Base-by-base conservation (phyloP, 2,888 invertebrate genomes). In the Tridacna crocea region DNA sequence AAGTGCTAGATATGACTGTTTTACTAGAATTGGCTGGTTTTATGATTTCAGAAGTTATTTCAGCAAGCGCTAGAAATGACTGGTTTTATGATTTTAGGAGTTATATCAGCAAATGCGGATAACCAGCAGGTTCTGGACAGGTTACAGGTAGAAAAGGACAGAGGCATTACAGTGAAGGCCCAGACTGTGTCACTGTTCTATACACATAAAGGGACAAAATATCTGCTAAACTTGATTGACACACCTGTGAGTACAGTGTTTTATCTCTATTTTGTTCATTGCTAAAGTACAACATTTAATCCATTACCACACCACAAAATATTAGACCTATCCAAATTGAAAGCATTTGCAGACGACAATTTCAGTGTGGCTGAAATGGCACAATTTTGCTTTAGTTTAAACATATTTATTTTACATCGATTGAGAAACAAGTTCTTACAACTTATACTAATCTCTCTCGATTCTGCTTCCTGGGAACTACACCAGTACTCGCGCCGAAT, bases 161-260 rank as follows among this genome's bases (percentile, higher is more conserved):
- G 99, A 91, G 99, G 99, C 0, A 99, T 99, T 51, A 99, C 99
- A 11, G 99, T 99, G 0, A 99, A 99, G 95, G 99, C 99, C 15
- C 99, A 99, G 92, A 98, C 98, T 51, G 99, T 97, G 8, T 98
- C 98, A 0, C 95, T 99, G 84, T 96, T 97, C 48, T 95, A 95
- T 89, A 89, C 93, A 36, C 96, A 97, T 91, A 94, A 96, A 27
- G 96, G 96, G 76, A 95, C 92, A 58, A 90, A 90, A 22, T 99
- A 98, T 95, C 95, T 99, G 48, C 95, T 99, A 0, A 99, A 99
- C 95, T 96, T 99, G 36, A 99, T 99, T 90, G 99, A 99, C 94
- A 99, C 99, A 24, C 99, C 99, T 10, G 95, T 93, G 85, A 88
- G 91, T 84, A 24, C 12, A 3, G 27, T 36, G 27, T 36, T 66